Conservation (phyloP, 64 coral and sea anemone genomes). For the Acropora yongei region DNA sequence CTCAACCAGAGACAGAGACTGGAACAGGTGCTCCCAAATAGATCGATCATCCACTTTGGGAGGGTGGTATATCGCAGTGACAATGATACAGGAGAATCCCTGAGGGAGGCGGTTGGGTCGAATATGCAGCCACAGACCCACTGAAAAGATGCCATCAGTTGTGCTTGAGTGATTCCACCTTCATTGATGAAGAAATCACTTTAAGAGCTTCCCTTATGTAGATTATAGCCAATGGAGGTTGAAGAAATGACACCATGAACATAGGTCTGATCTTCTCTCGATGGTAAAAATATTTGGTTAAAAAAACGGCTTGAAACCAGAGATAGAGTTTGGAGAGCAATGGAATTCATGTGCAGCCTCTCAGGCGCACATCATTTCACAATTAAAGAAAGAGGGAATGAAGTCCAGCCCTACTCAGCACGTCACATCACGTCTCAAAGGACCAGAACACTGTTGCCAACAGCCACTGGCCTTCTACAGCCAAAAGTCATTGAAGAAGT, state of each 20-base stretch:
- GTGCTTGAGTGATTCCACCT: not conserved
- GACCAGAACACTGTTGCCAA: too few relatives aligned
- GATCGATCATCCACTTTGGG: constrained; percentile 29
- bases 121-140: constrained; percentile 45
- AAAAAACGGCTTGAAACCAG: not conserved
- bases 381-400: too few relatives aligned
- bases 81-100: too few relatives aligned
- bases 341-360: not conserved
- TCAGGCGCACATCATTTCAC: not conserved
- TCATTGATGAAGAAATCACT: not conserved
- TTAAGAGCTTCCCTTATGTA: not conserved
- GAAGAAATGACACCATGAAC: not conserved
- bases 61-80: constrained; percentile 44
- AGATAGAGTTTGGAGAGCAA: not conserved
- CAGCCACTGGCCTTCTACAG: too few relatives aligned
- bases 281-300: not conserved
- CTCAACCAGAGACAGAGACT: constrained; percentile 19
- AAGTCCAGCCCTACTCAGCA: too few relatives aligned
- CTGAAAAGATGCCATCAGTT: not conserved
- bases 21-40: constrained; percentile 58
- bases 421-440: too few relatives aligned
- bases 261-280: not conserved
- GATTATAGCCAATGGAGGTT: not conserved
- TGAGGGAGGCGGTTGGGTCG: constrained; percentile 37
- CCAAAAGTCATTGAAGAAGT: too few relatives aligned